A percentile compares a stretch with the other conserved stretches of the same genome.
These are phyloP conservation scores for Bombycilla garrulus DNA, from an alignment of 2,113 vertebrate genomes.

Conservation along the genomic window DNA sequence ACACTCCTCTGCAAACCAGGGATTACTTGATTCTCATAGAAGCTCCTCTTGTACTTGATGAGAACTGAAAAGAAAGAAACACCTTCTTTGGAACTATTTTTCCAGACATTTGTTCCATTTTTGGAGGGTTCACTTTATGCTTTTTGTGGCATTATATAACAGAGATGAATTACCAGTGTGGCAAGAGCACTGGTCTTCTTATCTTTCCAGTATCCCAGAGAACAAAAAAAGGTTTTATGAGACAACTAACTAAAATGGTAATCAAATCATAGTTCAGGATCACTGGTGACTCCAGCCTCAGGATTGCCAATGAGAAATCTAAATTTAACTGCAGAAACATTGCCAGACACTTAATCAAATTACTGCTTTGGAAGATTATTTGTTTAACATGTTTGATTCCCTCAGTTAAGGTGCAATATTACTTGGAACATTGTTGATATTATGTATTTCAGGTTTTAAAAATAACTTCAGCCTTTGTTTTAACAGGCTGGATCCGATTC, in stretches of 20 bases:
- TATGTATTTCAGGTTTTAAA: neutral
- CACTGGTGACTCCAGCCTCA: neutral
- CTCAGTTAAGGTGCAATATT: neutral
- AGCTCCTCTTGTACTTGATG: neutral
- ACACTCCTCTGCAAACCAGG: neutral
- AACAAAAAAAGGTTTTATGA: neutral
- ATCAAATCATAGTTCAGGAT: neutral
- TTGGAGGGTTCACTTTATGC: neutral
- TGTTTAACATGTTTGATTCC: neutral
- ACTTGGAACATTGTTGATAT: neutral
- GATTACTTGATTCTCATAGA: neutral
- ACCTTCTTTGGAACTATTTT: neutral
- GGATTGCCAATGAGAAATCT: neutral
- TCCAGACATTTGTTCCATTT: neutral
- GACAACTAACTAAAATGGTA: conserved; percentile 1
- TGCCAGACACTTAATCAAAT: neutral
- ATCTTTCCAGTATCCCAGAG: neutral
- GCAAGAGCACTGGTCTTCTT: neutral
- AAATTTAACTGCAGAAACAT: neutral
- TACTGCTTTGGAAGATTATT: neutral
- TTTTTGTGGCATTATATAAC: neutral
- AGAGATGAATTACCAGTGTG: neutral
- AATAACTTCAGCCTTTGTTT: neutral
- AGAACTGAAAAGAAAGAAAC: neutral
- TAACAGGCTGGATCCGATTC: neutral